Percentiles rank a stretch among this genome's conserved stretches.
These are phyloP conservation scores for Hofmannophila pseudospretella DNA, from an alignment of 2,888 invertebrate species.

Conservation along the genomic window DNA sequence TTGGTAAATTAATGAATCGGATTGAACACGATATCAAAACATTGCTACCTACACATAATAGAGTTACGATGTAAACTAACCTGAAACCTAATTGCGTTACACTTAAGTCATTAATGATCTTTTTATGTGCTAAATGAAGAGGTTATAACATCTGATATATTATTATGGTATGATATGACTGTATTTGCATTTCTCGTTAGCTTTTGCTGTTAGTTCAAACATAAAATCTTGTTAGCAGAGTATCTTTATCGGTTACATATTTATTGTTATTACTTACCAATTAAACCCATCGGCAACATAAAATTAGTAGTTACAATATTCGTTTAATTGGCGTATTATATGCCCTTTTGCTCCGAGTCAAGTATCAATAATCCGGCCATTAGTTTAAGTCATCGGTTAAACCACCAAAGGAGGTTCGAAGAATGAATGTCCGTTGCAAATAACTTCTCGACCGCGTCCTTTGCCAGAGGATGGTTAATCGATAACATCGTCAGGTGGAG, in stretches of 20 bases:
- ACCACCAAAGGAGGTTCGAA: conserved; percentile 7
- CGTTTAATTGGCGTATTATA: conserved; percentile 6
- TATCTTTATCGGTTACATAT: conserved; percentile 4
- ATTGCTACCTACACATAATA: conserved; percentile 22
- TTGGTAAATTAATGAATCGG: background rate
- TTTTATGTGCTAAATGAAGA: conserved; percentile 20
- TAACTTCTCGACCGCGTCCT: conserved; percentile 19
- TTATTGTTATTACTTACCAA: conserved; percentile 3
- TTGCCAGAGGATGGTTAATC: conserved; percentile 35
- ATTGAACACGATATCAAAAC: conserved; percentile 7
- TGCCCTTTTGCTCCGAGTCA: conserved; percentile 3
- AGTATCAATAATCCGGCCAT: conserved; percentile 5
- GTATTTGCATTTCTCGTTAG: conserved; percentile 15
- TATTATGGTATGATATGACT: conserved; percentile 14
- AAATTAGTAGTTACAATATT: conserved; percentile 2
- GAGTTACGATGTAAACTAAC: conserved; percentile 21
- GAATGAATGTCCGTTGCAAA: conserved; percentile 9
- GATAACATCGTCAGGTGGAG: conserved; percentile 46
- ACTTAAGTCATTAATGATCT: conserved; percentile 26
- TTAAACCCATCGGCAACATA: background rate
- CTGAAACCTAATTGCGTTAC: conserved; percentile 17
- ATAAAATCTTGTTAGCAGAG: background rate
- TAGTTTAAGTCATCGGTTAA: conserved; percentile 3
- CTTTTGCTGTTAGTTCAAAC: conserved; percentile 3
- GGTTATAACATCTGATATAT: conserved; percentile 15